Evolutionary conservation across 1,140 invertebrate genomes (phyloP), one percentile per base, ranked within the genome.

Genomic region (Aleiodes sp.): DNA sequence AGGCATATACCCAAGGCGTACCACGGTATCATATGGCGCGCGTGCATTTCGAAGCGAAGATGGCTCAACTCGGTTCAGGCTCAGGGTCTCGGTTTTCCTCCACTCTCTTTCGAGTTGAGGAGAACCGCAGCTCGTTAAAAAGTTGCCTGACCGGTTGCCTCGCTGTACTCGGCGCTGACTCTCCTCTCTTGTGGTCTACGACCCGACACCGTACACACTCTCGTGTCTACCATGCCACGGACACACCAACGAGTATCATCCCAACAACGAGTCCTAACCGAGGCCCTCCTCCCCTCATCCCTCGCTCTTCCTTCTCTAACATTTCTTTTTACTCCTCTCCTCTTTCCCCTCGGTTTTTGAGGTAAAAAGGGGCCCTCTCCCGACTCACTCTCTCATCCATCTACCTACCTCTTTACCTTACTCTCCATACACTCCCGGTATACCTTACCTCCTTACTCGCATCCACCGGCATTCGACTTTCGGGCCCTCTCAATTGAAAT

Each of bases 141-240:
- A 86, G 84, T 85, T 85, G 84, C 79, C 72, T 80, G 83, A 85
- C 84, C 84, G 84, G 84, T 86, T 85, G 78, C n/a, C n/a, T n/a
- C n/a, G n/a, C n/a, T n/a, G n/a, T n/a, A n/a, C 78, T 76, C 79
- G 82, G 75, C 82, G 57, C 65, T 64, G 72, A 73, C 81, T 76
- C 79, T 78, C 76, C 81, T 81, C 82, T 82, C 80, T n/a, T 78
- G 83, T 84, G 81, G 84, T 85, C 83, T 84, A 85, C 84, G 82
- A 84, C 84, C 82, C 79, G 82, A 84, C 80, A 84, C 79, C 80
- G 79, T 72, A 81, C 80, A 80, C 80, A 80, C 77, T 78, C 75
- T 76, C 72, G 66, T 57, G 60, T 66, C 31, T 68, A 57, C 28
- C 35, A 29, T 76, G 75, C 76, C 75, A 71, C 75, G 33, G 75